A percentile compares a stretch with the other conserved stretches of the same genome.
These are phyloP conservation scores for Baccha elongata DNA, from an alignment of 2,888 invertebrate species.

Conservation along the genomic window DNA sequence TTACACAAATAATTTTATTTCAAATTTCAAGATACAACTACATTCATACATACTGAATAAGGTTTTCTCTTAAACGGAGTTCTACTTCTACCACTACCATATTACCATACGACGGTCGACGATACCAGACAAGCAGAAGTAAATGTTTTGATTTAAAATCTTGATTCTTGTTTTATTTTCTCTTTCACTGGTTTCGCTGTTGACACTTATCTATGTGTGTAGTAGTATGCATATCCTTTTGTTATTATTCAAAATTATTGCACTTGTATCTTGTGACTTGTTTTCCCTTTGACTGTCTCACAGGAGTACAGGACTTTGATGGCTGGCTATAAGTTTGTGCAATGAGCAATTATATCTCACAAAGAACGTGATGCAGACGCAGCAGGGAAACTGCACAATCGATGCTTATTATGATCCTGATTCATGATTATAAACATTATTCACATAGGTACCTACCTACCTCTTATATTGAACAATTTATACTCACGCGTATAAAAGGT, in stretches of 20 bases:
- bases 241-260: constrained; percentile 50
- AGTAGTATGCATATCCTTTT: constrained; percentile 4
- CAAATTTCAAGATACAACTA: too few species aligned
- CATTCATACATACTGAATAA: too few species aligned
- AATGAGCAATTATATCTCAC: background rate
- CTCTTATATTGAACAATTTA: constrained; percentile 12
- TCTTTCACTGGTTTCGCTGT: background rate
- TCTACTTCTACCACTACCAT: too few species aligned
- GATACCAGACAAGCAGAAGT: too few species aligned
- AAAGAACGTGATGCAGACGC: background rate
- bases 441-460: constrained; percentile 4
- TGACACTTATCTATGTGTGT: background rate
- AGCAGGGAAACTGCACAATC: background rate
- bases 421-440: background rate
- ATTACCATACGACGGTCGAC: too few species aligned
- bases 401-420: background rate
- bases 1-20: too few species aligned
- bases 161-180: constrained; percentile 32
- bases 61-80: too few species aligned
- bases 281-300: too few species aligned
- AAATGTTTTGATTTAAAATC: too few species aligned
- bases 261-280: constrained; percentile 1
- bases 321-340: background rate
- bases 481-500: background rate
- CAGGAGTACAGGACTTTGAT: background rate